Evolutionary conservation across 2,888 invertebrate species (phyloP).

Genomic region (Agrochola lychnidis): DNA sequence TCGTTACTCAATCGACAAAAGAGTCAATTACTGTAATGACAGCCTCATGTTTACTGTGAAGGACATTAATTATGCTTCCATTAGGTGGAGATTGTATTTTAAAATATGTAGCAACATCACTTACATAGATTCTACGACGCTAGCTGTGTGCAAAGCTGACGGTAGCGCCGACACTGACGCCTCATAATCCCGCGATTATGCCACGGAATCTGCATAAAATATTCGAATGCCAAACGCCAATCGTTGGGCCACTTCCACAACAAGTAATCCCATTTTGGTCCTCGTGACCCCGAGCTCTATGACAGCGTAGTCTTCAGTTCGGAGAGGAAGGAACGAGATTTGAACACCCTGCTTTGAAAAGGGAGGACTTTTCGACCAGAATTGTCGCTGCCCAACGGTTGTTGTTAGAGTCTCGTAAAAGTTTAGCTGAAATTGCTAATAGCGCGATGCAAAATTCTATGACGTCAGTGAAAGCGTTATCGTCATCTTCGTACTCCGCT

Average conservation of each 20-base stretch:
- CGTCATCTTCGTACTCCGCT: neutral
- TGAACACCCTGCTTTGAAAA: neutral
- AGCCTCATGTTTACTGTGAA: neutral
- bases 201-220: neutral
- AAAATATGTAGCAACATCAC: neutral
- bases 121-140: neutral
- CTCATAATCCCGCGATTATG: neutral
- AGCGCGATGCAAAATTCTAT: neutral
- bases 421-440: neutral
- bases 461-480: neutral
- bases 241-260: neutral
- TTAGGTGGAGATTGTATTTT: conserved; percentile 48
- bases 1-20: neutral
- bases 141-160: no score
- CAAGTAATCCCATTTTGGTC: neutral
- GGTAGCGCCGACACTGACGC: neutral
- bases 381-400: neutral
- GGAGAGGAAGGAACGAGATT: neutral
- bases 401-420: neutral
- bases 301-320: neutral
- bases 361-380: neutral
- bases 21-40: neutral
- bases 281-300: neutral
- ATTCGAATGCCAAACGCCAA: neutral
- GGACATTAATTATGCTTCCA: neutral